Evolutionary conservation across 2,797 vertebrate genomes (phyloP), one percentile per base, ranked within the genome.

Genomic region (Spizella passerina): DNA sequence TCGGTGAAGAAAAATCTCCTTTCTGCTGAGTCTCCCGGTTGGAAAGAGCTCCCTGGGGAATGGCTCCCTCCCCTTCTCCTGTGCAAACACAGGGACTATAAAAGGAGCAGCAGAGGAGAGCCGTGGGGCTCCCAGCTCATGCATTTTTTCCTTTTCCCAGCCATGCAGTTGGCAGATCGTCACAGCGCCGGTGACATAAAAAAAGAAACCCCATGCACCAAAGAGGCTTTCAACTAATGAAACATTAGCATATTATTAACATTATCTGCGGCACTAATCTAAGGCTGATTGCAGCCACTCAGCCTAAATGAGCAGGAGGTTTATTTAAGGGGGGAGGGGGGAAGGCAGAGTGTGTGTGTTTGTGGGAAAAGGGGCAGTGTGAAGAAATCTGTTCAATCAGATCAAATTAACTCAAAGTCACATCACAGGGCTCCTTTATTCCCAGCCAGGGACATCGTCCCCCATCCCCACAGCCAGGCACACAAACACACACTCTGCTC

Each of bases 241-340:
- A 98, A 98, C 98, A 99, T 99, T 99, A 99, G 98, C 98, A 98
- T 98, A 96, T 98, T 98, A 98, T 99, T 98, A 99, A 98, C 98
- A 98, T 98, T 98, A 98, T 98, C 97, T 93, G 95, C 94, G 87
- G 97, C 96, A 90, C 98, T 98, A 97, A 98, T 98, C 97, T 98
- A 77, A 94, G 95, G 93, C 95, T 98, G 98, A 98, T 98, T 98
- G 97, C 97, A 98, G 97, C 95, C 97, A 98, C 97, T 98, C 97
- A 96, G 96, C 65, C 95, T 98, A 98, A 98, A 97, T 97, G 98
- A 98, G 95, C 98, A 97, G 98, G 97, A 98, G 98, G 97, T 97
- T 97, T 98, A 96, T 97, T 97, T 98, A 97, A 98, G 88, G 93
- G 96, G 95, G 94, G 94, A 72, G 75, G 88, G 81, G 76, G 64